Conservation (phyloP, 1,140 invertebrate species). For the Aphaenogaster floridana region DNA sequence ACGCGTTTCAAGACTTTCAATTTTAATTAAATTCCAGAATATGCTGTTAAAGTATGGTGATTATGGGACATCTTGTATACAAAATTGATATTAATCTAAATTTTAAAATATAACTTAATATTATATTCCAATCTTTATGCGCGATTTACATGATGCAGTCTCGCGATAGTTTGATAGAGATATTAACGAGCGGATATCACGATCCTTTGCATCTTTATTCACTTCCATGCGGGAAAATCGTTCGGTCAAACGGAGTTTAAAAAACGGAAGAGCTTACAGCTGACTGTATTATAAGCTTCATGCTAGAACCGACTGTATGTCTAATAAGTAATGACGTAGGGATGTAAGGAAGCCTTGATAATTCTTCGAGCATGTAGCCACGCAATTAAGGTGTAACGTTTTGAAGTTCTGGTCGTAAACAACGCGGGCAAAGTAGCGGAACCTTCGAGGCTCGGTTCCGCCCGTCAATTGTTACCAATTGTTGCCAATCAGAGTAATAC, state of each 20-base stretch:
- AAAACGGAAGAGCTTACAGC: slow-evolving; percentile 1
- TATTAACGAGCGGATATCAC: slow-evolving; percentile 23
- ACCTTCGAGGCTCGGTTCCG: slow-evolving; percentile 83
- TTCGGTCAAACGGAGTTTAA: slow-evolving; percentile 19
- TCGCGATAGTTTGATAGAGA: not conserved
- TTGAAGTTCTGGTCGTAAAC: slow-evolving; percentile 85
- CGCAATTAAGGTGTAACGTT: slow-evolving; percentile 85
- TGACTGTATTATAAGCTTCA: not conserved
- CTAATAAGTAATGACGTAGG: slow-evolving; percentile 72
- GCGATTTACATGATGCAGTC: not conserved
- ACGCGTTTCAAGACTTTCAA: too few relatives aligned
- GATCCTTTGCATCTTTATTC: not conserved
- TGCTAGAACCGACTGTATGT: slow-evolving; percentile 37
- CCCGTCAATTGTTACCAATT: slow-evolving; percentile 87
- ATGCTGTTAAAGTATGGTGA: not conserved
- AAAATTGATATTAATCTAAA: not conserved
- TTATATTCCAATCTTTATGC: not conserved
- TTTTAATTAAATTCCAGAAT: too few relatives aligned
- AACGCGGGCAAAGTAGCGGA: slow-evolving; percentile 85
- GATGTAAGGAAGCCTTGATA: slow-evolving; percentile 81
- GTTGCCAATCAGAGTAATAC: slow-evolving; percentile 86
- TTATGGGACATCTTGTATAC: not conserved
- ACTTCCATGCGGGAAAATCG: not conserved
- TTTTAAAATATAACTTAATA: not conserved
- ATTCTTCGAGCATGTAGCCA: slow-evolving; percentile 82